phyloP scores from a whole-genome alignment of 2,113 vertebrate species.

The Cariama cristata region DNA sequence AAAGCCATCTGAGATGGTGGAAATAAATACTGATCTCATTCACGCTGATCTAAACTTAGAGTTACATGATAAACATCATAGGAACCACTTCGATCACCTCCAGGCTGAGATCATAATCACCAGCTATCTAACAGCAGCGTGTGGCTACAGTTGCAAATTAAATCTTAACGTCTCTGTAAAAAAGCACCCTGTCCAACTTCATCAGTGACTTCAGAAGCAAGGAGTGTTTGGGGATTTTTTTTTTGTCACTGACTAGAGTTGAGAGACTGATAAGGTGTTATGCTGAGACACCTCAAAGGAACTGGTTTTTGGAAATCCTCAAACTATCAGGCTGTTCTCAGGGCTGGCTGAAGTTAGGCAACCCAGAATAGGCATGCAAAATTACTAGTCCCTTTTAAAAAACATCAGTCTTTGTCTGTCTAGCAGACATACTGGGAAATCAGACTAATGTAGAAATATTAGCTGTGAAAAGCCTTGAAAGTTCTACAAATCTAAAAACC shows the following conservation, averaged over 20 bases:
- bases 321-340: not conserved
- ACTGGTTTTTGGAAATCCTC: constrained; percentile 52
- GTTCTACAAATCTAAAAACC: constrained; percentile 19
- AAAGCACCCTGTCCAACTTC: not conserved
- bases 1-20: not conserved
- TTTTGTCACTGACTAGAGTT: not conserved
- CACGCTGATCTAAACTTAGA: not conserved
- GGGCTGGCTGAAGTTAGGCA: not conserved
- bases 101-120: not conserved
- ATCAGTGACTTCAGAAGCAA: not conserved
- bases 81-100: not conserved
- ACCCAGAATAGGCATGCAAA: not conserved
- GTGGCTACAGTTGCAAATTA: not conserved
- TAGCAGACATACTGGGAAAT: constrained; percentile 13
- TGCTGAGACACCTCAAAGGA: constrained; percentile 21
- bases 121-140: not conserved
- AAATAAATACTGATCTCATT: not conserved
- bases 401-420: constrained; percentile 20
- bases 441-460: constrained; percentile 56
- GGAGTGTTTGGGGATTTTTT: not conserved
- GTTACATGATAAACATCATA: not conserved
- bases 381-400: constrained; percentile 43
- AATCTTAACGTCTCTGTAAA: not conserved
- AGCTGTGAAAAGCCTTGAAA: constrained; percentile 58
- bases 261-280: constrained; percentile 45